A percentile compares a stretch with the other conserved stretches of the same genome.
Conservation (phyloP, 2,797 vertebrate species). For the Pristis pectinata region DNA sequence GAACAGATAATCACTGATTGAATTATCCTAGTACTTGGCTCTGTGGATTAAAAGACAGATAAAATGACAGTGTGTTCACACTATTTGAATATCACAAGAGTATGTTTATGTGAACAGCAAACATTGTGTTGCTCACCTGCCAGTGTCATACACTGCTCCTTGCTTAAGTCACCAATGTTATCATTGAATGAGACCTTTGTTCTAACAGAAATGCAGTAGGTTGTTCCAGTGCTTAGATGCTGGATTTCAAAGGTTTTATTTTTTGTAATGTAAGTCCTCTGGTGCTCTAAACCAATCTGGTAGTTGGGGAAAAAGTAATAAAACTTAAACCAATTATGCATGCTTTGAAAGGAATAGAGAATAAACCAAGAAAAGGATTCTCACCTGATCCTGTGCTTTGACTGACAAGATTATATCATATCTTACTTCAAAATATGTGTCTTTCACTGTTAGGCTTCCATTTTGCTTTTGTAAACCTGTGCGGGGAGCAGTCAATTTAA, state of each 20-base stretch:
- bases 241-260: constrained; percentile 25
- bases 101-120: background rate
- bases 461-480: background rate
- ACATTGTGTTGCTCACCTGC: background rate
- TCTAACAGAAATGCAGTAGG: constrained; percentile 40
- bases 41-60: background rate
- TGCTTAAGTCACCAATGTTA: background rate
- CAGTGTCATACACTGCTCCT: background rate
- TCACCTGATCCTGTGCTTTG: constrained; percentile 9
- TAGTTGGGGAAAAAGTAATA: background rate
- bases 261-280: background rate
- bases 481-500: background rate
- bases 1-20: background rate
- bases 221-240: constrained; percentile 32
- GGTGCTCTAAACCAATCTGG: background rate
- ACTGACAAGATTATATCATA: background rate
- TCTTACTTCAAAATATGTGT: background rate
- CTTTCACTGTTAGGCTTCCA: background rate
- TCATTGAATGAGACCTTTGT: background rate
- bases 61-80: background rate
- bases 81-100: background rate
- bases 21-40: background rate
- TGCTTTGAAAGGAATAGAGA: background rate
- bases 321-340: background rate
- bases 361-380: background rate